Conservation (phyloP, 2,113 vertebrate species). For the Ctenomys sociabilis region DNA sequence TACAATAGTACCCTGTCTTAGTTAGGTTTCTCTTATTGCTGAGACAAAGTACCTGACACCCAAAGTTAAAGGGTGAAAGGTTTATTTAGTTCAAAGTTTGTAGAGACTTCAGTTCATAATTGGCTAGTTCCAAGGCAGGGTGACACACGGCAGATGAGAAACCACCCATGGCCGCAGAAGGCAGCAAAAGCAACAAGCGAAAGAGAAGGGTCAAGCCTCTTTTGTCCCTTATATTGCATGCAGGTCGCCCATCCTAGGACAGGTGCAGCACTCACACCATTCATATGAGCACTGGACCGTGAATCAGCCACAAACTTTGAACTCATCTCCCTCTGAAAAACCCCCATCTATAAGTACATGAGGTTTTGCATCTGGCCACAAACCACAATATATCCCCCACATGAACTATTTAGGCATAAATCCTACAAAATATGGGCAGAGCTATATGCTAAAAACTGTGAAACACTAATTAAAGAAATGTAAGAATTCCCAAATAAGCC, state of each 20-base stretch:
- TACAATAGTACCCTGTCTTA: neutral
- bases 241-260: neutral
- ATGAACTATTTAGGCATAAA: neutral
- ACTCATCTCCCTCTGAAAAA: neutral
- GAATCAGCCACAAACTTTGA: neutral
- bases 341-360: neutral
- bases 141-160: neutral
- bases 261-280: neutral
- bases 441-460: neutral
- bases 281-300: neutral
- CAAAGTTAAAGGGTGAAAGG: neutral
- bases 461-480: neutral
- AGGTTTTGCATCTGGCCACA: neutral
- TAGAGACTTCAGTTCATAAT: neutral
- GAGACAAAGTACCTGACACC: neutral
- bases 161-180: neutral
- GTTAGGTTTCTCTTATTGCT: neutral
- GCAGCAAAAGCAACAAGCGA: neutral
- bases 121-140: neutral
- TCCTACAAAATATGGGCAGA: neutral
- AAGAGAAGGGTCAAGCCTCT: neutral
- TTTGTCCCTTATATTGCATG: neutral
- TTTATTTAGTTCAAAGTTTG: neutral
- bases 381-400: neutral
- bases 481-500: neutral